Evolutionary conservation across 2,113 vertebrate genomes (phyloP), one percentile per base, ranked within the genome.

Genomic region (Thamnaconus septentrionalis): DNA sequence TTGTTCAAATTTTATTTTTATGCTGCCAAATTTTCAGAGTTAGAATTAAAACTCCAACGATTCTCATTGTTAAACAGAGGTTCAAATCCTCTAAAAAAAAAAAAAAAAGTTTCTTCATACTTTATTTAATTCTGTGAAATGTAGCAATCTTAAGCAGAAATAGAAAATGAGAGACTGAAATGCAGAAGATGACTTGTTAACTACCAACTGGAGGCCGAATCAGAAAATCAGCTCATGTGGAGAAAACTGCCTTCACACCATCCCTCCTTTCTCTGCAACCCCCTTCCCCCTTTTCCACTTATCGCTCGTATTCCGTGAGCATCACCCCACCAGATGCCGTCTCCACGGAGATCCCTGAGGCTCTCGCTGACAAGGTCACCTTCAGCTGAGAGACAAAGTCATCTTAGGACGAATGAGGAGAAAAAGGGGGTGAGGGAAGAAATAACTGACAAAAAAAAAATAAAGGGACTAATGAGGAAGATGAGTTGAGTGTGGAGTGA

Each of bases 351-450:
- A 91, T 89, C 60, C 65, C 81, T 84, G 52, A 55, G 62, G 84
- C 73, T 82, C 59, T 63, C 50, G 66, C 80, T 87, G 69, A 60
- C 86, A 89, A 89, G 86, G 88, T 90, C 86, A 90, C 81, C 80
- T 82, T 83, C 77, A 76, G 55, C 58, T 53, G 41, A 65, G 53
- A 64, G 71, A 53, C 11, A 61, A 75, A 68, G 70, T 82, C 79
- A 79, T 49, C 56, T 56, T 46, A 41, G 51, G 55, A 71, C 56
- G 47, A 60, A 58, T 3, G 1, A 47, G 42, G n/a, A 53, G 60
- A 5, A 18, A 11, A 44, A 61, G 18, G 18, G 18, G 18, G 18
- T 1, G 18, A 31, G 18, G 18, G 45, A n/a, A 41, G 8, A 55
- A 64, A 68, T 6, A 31, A 31, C 7, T 45, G 7, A 45, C 1